phyloP scores from a whole-genome alignment of 1,140 invertebrate species.

The Trialeurodes vaporariorum region DNA sequence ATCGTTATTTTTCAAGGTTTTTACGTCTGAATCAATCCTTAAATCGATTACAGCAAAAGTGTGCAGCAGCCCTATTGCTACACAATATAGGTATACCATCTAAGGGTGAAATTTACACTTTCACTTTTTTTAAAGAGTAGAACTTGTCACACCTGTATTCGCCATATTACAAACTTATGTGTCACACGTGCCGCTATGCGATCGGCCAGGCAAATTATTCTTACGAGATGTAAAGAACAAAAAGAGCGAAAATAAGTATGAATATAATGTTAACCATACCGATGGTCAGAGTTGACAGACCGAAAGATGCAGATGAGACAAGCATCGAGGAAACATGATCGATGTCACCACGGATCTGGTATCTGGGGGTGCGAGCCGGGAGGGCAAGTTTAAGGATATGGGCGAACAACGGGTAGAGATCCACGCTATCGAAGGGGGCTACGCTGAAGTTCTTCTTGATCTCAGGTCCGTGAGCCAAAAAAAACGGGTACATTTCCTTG shows the following conservation, averaged over 20 bases:
- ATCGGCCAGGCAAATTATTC: too few species aligned
- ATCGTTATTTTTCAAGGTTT: too few species aligned
- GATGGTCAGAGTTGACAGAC: background rate
- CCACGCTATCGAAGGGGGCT: conserved; percentile 46
- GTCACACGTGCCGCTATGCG: too few species aligned
- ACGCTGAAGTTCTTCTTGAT: conserved; percentile 41
- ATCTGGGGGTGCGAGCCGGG: background rate
- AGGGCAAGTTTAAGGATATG: conserved; percentile 12
- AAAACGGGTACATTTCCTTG: conserved; percentile 50
- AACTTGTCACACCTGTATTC: too few species aligned
- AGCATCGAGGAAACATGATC: background rate
- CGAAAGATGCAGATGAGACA: background rate
- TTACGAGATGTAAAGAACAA: too few species aligned
- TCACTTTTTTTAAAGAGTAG: too few species aligned
- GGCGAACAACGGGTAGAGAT: conserved; percentile 48
- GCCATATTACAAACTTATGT: too few species aligned
- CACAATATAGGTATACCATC: too few species aligned
- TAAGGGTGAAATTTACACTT: too few species aligned
- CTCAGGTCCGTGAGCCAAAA: conserved; percentile 51
- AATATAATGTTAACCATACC: background rate
- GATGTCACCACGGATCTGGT: background rate
- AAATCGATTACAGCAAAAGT: too few species aligned
- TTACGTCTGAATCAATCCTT: too few species aligned
- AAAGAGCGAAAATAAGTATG: background rate
- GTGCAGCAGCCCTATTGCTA: too few species aligned